These are phyloP conservation scores for Andrena bucephala DNA, from an alignment of 2,888 invertebrate species.

Conservation along the genomic window DNA sequence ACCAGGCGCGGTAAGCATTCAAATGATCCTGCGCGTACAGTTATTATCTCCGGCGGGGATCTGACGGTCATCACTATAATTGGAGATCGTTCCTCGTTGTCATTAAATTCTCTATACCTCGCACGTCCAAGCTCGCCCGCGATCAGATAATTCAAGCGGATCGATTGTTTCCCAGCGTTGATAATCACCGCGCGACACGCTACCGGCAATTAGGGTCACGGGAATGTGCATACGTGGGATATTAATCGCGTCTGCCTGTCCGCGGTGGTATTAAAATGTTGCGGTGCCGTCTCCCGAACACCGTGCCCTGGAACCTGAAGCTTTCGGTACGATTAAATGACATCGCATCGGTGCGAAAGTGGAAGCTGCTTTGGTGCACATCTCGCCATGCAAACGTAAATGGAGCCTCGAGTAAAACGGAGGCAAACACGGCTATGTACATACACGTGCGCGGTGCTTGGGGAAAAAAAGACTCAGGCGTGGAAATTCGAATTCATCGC, in stretches of 20 bases:
- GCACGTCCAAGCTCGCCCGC: neutral
- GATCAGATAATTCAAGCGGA: constrained; percentile 22
- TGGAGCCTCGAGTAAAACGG: neutral
- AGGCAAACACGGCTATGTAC: constrained; percentile 3
- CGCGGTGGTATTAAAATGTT: constrained; percentile 3
- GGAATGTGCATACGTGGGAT: constrained; percentile 5
- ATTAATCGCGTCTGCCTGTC: constrained; percentile 11
- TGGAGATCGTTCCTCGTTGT: constrained; percentile 8
- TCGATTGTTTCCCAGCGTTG: constrained; percentile 40
- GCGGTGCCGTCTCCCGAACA: neutral
- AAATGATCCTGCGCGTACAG: constrained; percentile 10
- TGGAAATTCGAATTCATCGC: constrained; percentile 29
- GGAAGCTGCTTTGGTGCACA: neutral
- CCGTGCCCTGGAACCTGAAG: constrained; percentile 5
- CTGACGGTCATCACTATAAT: constrained; percentile 17
- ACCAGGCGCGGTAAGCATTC: neutral
- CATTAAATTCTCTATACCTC: neutral
- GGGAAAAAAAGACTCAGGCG: neutral
- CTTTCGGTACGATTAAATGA: neutral
- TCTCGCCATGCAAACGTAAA: neutral
- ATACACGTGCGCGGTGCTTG: constrained; percentile 24
- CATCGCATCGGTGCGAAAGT: neutral
- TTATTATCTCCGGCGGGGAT: neutral
- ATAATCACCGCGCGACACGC: constrained; percentile 31
- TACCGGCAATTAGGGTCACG: constrained; percentile 45